Evolutionary conservation across 2,113 vertebrate genomes (phyloP).

Genomic region (Lepus timidus): DNA sequence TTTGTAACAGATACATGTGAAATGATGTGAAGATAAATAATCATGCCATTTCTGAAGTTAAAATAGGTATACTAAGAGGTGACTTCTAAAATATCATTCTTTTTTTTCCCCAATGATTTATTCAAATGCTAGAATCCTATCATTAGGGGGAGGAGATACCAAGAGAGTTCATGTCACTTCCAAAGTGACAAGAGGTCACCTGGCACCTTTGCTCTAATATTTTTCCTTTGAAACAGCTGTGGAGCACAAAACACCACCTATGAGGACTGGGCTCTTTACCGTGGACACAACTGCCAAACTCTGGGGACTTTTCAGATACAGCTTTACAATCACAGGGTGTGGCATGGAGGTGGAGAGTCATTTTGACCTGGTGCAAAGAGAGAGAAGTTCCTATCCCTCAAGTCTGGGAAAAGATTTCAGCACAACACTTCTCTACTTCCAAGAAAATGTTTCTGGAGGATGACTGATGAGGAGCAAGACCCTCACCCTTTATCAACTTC

Average conservation of each 20-base stretch:
- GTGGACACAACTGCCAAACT: not conserved
- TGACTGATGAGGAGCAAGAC: not conserved
- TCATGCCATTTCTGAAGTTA: slow-evolving; percentile 79
- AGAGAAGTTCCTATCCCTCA: not conserved
- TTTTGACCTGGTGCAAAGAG: not conserved
- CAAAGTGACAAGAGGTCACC: not conserved
- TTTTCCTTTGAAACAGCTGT: not conserved
- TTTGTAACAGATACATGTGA: slow-evolving; percentile 83
- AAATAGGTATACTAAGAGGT: slow-evolving; percentile 83
- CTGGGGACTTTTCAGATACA: not conserved
- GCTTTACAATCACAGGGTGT: not conserved
- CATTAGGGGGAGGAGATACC: not conserved
- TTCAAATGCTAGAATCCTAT: not conserved
- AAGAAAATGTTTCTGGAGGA: not conserved
- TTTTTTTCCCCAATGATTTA: slow-evolving; percentile 76
- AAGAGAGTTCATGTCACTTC: not conserved
- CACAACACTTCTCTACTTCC: not conserved
- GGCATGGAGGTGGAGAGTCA: not conserved
- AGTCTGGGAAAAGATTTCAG: not conserved
- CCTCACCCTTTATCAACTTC: not conserved
- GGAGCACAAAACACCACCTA: not conserved
- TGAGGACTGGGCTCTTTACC: not conserved
- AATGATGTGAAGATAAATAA: slow-evolving; percentile 86
- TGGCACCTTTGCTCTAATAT: not conserved
- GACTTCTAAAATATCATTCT: slow-evolving; percentile 81